Conservation (phyloP, 2,888 invertebrate genomes). For the Drosophila kuntzei region DNA sequence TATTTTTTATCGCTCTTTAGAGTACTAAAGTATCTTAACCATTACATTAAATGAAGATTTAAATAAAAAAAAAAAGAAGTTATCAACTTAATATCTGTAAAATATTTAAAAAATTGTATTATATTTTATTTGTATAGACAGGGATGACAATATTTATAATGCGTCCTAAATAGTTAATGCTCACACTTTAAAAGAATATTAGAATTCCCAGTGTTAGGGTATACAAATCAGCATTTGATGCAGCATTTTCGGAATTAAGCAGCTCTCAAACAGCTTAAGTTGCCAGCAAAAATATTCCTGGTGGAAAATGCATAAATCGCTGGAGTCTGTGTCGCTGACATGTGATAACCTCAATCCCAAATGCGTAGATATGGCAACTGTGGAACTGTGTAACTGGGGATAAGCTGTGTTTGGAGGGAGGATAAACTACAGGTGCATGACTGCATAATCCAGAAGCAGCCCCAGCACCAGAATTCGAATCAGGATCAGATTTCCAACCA, state of each 20-base stretch:
- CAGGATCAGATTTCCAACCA: slow-evolving; percentile 27
- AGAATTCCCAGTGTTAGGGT: not conserved
- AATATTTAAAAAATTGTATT: too few species aligned
- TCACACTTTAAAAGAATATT: not conserved
- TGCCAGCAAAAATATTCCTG: slow-evolving; percentile 30
- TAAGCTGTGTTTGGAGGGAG: not conserved
- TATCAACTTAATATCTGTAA: too few species aligned
- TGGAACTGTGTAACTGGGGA: slow-evolving; percentile 9
- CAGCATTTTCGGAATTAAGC: slow-evolving; percentile 20
- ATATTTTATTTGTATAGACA: too few species aligned
- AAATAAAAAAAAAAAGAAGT: too few species aligned
- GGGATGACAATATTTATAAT: too few species aligned
- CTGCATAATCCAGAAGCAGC: slow-evolving; percentile 63
- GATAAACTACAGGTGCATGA: slow-evolving; percentile 33
- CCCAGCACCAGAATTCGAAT: slow-evolving; percentile 1
- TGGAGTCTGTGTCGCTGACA: slow-evolving; percentile 63
- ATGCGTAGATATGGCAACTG: slow-evolving; percentile 64
- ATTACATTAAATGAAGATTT: too few species aligned
- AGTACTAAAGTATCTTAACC: too few species aligned
- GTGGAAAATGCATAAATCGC: slow-evolving; percentile 48
- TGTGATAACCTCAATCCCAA: slow-evolving; percentile 67
- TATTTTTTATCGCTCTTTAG: too few species aligned
- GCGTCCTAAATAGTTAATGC: too few species aligned
- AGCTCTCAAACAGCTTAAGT: slow-evolving; percentile 23
- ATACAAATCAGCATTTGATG: not conserved